Base-by-base conservation (phyloP, 2,113 vertebrate species). In the Perca flavescens region DNA sequence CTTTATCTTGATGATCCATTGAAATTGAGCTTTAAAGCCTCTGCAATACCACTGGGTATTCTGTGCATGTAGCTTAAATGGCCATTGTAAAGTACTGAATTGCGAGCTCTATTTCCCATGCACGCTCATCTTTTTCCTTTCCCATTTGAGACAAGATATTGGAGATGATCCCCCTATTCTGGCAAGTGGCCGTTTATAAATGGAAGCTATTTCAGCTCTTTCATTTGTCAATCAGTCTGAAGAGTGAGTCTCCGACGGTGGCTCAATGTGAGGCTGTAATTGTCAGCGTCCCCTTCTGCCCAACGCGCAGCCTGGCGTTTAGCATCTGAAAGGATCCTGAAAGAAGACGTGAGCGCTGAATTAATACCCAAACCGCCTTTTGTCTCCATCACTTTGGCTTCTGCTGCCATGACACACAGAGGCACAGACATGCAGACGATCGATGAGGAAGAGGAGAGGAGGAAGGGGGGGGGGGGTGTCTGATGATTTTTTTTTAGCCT, bases 191-290 rank as follows among this genome's bases (percentile, higher is more conserved):
- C 68, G 47, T 92, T 94, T 88, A 43, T 88, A 89, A 93, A 93
- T 87, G 85, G 90, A 91, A 85, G 87, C 92, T 86, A 90, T 94
- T 93, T 92, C 86, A 74, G 81, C 88, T 80, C 88, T 94, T 95
- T 95, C 92, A 93, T 94, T 95, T 94, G 94, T 95, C 95, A 95
- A 88, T 96, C 94, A 94, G 84, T 53, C 72, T 86, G 86, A 90
- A 91, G 82, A 80, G 92, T 73, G 88, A 85, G 83, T 86, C 85
- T 89, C 90, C 76, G 62, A 84, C n/a, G 57, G 82, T 66, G 58
- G 82, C 77, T 89, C 86, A 64, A 65, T 88, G 90, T 82, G 87
- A 88, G 86, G 79, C 91, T 79, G 91, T 95, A 95, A 95, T 94
- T 95, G 93, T 94, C 86, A 66, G 88, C 77, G 75, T 79, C 79